Evolutionary conservation across 1,140 invertebrate genomes (phyloP), one percentile per base, ranked within the genome.

Genomic region (Choristoneura fumiferana): DNA sequence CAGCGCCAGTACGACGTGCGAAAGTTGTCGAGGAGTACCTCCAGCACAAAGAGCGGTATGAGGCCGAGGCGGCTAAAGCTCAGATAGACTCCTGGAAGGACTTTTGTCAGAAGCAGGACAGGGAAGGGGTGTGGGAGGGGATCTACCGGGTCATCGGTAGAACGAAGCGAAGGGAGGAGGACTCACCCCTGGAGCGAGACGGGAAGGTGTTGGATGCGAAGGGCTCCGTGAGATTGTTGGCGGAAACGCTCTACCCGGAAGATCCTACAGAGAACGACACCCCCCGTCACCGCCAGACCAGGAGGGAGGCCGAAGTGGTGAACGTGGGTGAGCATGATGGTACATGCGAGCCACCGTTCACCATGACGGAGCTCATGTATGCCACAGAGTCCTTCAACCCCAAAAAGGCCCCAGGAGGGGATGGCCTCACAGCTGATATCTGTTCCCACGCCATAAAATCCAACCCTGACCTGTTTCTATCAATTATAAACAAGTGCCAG

Each of bases 51-150:
- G 43, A 43, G 22, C 6, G 53, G 6, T 64, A 64, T 14, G 62
- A 64, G 8, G 4, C 4, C 4, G 54, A 52, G 8, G 54, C n/a
- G 17, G 12, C 0, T 0, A 29, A 45, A 17, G 62, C 62, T 0
- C 33, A 49, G 6, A 34, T 8, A 0, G 17, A 13, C 3, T 59
- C 57, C 9, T 62, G 60, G 60, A 62, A 58, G 33, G 33, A 29
- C 1, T 62, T 62, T 8, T 62, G 60, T 18, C 12, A 1, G 15
- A 52, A 59, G 17, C 62, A 63, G 22, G 38, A 63, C 8, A 13
- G 45, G 5, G 62, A 63, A 17, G 49, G 49, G 0, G n/a, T 62
- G 0, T 62, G 60, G 60, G 60, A 62, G 55, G 22, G 60, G 0
- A 62, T 62, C 1, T 58, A 63, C 18, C 22, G 62, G 5, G 62